Evolutionary conservation across 2,888 invertebrate species (phyloP).

Genomic region (Macrophya annulata): DNA sequence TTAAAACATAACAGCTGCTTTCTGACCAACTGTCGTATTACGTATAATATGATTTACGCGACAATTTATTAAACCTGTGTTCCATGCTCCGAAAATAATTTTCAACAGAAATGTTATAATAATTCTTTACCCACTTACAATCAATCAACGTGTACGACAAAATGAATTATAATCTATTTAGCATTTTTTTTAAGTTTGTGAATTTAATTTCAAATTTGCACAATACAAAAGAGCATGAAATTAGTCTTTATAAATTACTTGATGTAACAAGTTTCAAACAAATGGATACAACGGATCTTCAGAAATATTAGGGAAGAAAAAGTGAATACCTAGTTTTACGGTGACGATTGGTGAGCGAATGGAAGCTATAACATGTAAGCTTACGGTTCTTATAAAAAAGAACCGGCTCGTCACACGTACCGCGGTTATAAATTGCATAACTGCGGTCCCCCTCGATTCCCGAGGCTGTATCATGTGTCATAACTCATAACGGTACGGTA

Average conservation of each 20-base stretch:
- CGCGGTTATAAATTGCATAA: conserved; percentile 42
- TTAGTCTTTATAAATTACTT: background rate
- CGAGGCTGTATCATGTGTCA: conserved; percentile 46
- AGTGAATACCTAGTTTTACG: background rate
- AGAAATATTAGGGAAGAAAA: background rate
- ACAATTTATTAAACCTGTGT: background rate
- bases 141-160: background rate
- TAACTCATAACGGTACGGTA: conserved; percentile 23
- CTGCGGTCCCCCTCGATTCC: conserved; percentile 8
- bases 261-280: background rate
- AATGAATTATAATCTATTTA: background rate
- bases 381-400: conserved; percentile 38
- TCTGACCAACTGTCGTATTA: conserved; percentile 12
- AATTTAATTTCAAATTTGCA: background rate
- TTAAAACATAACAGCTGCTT: background rate
- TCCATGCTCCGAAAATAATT: background rate
- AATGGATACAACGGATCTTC: background rate
- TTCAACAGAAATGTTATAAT: background rate
- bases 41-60: conserved; percentile 20
- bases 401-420: conserved; percentile 10
- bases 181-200: background rate
- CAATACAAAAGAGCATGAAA: background rate
- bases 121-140: background rate
- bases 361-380: background rate
- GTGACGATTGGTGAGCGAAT: conserved; percentile 15